Percentiles rank a stretch among this genome's conserved stretches.
These are phyloP conservation scores for Rattus rattus DNA, from an alignment of 2,113 vertebrate genomes.

Conservation along the genomic window DNA sequence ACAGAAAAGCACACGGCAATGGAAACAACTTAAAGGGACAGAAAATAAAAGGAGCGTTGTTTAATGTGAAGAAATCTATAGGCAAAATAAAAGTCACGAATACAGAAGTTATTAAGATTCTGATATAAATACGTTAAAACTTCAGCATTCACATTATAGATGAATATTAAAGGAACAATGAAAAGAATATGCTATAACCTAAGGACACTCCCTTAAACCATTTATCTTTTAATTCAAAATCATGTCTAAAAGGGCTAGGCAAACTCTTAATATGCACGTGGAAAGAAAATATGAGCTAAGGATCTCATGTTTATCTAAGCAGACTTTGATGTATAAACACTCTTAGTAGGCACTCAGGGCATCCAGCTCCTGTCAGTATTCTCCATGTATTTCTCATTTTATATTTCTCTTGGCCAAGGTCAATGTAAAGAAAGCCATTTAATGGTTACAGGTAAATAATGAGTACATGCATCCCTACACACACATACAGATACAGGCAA, in stretches of 20 bases:
- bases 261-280: neutral
- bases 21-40: neutral
- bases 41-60: neutral
- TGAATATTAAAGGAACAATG: neutral
- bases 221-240: neutral
- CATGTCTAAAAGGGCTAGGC: neutral
- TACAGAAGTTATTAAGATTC: neutral
- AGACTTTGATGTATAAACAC: neutral
- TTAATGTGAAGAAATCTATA: neutral
- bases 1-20: neutral
- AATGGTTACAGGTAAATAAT: no score
- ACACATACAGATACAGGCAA: neutral
- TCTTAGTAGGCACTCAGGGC: neutral
- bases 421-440: neutral
- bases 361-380: neutral
- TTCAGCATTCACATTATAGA: neutral
- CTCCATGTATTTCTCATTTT: neutral
- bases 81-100: neutral
- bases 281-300: neutral
- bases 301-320: neutral
- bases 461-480: neutral
- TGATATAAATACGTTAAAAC: neutral
- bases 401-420: neutral
- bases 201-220: neutral
- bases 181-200: neutral